Evolutionary conservation across 2,113 vertebrate species (phyloP), one percentile per base, ranked within the genome.

Genomic region (Istiophorus platypterus): DNA sequence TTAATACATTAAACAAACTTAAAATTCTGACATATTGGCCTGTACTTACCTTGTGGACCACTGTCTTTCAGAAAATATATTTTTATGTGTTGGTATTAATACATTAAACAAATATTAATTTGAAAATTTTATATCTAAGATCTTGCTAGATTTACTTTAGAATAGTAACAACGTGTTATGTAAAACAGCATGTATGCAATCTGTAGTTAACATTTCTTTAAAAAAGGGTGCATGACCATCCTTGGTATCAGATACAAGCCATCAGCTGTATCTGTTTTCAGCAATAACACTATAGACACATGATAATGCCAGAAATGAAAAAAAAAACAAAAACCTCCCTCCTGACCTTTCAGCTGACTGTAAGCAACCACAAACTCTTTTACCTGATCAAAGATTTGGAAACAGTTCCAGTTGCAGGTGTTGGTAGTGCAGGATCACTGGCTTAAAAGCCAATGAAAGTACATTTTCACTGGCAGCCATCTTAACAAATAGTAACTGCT

Each of bases 371-470:
- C 45, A 76, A 58, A 57, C 37, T 27, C 20, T 20, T 39, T 26
- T 11, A 62, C 17, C 20, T 37, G 4, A 59, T 61, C 47, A 42
- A 11, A 63, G 15, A 20, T 45, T 31, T 81, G 54, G 65, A 65
- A 24, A 18, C 2, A 2, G 15, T 67, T 56, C 54, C 39, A 67
- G 42, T 22, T 67, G 61, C 62, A 37, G 54, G 54, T 45, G 57
- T 49, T 8, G 39, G 49, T 51, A n/a, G 37, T 18, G 47, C 42
- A 69, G 9, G 29, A 67, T 54, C 51, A 29, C 57, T 78, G 80
- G 67, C 27, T 68, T 18, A 11, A 26, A 82, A 80, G 41, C 64
- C n/a, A n/a, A n/a, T n/a, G n/a, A n/a, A n/a, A 79, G 59, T 84
- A 26, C 22, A 26, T 54, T 68, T 29, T 68, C 4, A 41, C 26